Conservation (phyloP, 2,113 vertebrate genomes). For the Toxostoma redivivum region DNA sequence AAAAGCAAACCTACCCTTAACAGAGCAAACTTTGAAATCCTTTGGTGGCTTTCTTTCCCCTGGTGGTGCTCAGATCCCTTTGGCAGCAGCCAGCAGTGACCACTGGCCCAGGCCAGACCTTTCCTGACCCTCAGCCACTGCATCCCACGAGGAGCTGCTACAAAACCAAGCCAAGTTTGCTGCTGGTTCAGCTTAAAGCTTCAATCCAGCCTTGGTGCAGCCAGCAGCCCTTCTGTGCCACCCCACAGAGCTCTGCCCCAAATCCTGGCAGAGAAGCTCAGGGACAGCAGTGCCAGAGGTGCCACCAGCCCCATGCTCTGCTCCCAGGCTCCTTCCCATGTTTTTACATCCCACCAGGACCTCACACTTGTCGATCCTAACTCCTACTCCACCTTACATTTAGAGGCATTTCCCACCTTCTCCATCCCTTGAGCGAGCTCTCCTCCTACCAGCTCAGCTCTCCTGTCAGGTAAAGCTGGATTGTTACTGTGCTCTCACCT, state of each 20-base stretch:
- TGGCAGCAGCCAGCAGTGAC: not conserved
- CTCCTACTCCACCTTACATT: conserved; percentile 19
- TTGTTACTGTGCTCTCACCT: not conserved
- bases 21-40: not conserved
- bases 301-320: not conserved
- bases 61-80: not conserved
- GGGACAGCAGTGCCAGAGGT: not conserved
- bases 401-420: conserved; percentile 14
- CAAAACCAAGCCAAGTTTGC: fast-evolving
- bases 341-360: conserved; percentile 11
- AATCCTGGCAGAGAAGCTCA: not conserved
- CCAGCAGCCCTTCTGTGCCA: not conserved
- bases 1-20: not conserved
- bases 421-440: not conserved
- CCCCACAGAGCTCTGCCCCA: not conserved
- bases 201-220: not conserved
- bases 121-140: fast-evolving
- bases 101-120: fast-evolving
- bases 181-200: not conserved
- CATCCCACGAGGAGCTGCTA: fast-evolving
- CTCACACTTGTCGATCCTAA: not conserved
- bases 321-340: not conserved
- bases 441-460: conserved; percentile 6
- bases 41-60: not conserved
- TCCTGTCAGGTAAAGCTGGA: not conserved